A percentile compares a stretch with the other conserved stretches of the same genome.
These are phyloP conservation scores for Holothuria scabra DNA, from an alignment of 53 echinoderm and acorn worm species.

Conservation along the genomic window DNA sequence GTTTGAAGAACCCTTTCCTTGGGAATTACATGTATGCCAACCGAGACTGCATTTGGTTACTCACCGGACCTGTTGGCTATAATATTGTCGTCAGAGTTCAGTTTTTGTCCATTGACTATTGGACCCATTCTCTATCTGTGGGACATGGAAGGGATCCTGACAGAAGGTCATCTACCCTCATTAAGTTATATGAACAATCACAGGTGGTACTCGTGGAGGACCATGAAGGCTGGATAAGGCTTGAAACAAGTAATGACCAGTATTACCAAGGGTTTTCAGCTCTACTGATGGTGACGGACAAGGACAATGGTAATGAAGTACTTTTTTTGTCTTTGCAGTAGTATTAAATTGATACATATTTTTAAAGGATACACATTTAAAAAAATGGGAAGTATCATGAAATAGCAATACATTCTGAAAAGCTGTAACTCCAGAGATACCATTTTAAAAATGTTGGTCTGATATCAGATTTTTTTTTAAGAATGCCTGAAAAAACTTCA, in stretches of 20 bases:
- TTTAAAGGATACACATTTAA: no score
- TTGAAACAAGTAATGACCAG: neutral
- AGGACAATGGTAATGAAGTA: neutral
- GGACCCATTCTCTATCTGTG: constrained; percentile 12
- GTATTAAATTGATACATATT: no score
- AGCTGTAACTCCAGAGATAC: no score
- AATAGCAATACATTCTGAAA: no score
- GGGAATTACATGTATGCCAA: neutral
- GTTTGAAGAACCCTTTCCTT: neutral
- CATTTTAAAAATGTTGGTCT: no score
- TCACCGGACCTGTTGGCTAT: constrained; percentile 8
- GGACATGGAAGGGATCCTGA: constrained; percentile 22
- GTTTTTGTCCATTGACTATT: neutral
- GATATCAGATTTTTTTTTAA: no score
- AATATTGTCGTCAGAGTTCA: neutral
- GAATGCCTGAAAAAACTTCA: no score
- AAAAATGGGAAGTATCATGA: no score
- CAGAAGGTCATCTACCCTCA: neutral
- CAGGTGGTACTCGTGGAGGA: neutral
- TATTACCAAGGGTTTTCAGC: neutral
- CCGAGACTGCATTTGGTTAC: constrained; percentile 25
- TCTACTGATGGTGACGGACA: neutral
- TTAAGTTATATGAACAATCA: neutral
- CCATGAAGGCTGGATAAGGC: constrained; percentile 18
- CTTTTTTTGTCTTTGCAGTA: no score